Percentiles rank a stretch among this genome's conserved stretches.
These are phyloP conservation scores for Chrysolina oricalcia DNA, from an alignment of 2,888 invertebrate genomes.

Conservation along the genomic window DNA sequence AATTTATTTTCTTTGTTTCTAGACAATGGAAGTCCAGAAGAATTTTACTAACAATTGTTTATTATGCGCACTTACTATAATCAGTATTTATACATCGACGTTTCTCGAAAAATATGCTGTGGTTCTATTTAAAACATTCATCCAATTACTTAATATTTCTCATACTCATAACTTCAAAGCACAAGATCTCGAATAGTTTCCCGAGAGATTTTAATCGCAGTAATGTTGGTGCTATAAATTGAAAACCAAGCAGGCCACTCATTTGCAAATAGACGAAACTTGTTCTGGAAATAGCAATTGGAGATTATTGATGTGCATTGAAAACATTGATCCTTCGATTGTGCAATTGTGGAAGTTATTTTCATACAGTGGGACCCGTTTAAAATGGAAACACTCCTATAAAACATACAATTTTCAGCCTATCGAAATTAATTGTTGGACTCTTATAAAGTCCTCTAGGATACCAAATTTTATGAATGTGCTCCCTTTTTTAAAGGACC, in stretches of 20 bases:
- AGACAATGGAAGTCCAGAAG: too few relatives aligned
- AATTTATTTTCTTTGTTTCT: too few relatives aligned
- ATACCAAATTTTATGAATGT: too few relatives aligned
- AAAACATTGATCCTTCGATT: neutral
- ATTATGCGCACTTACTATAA: too few relatives aligned
- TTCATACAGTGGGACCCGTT: neutral
- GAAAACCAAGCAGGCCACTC: neutral
- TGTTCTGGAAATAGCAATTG: constrained; percentile 1
- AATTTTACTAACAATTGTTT: too few relatives aligned
- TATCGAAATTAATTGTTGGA: too few relatives aligned
- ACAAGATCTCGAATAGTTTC: neutral
- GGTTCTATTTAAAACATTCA: neutral
- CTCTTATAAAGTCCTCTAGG: too few relatives aligned
- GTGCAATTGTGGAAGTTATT: neutral
- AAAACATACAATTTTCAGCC: too few relatives aligned
- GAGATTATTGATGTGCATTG: neutral
- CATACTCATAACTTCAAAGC: neutral
- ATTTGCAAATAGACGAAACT: neutral
- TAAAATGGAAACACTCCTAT: too few relatives aligned
- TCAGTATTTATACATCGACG: too few relatives aligned
- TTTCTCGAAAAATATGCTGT: too few relatives aligned
- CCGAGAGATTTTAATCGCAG: neutral
- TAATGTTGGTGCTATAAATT: neutral
- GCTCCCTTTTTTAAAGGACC: too few relatives aligned
- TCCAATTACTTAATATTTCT: constrained; percentile 12